phyloP scores from a whole-genome alignment of 2,888 invertebrate species.

The Ophion costatus region DNA sequence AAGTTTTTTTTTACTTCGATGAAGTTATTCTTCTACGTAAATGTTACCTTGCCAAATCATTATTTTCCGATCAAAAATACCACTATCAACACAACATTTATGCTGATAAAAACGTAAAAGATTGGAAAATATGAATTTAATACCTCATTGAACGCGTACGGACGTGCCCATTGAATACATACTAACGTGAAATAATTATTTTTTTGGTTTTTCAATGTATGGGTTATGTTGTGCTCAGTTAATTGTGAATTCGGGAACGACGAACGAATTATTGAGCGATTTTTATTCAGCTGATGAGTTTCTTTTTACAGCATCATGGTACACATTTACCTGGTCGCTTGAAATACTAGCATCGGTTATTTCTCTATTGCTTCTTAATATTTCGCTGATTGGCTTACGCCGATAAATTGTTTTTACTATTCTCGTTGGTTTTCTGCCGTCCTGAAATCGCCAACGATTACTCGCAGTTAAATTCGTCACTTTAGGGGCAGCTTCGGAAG shows the following conservation, averaged over 20 bases:
- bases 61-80: too few species aligned
- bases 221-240: too few species aligned
- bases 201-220: too few species aligned
- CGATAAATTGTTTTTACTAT: slow-evolving; percentile 56
- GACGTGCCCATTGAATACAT: neutral
- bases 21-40: too few species aligned
- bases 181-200: neutral
- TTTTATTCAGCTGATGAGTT: neutral
- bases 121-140: neutral
- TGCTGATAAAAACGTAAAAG: too few species aligned
- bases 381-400: slow-evolving; percentile 38
- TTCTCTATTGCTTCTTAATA: neutral
- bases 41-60: too few species aligned
- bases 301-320: neutral
- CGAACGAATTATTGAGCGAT: neutral
- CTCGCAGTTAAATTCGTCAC: slow-evolving; percentile 40
- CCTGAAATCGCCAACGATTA: slow-evolving; percentile 53
- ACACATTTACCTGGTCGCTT: neutral
- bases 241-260: too few species aligned
- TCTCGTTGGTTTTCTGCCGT: slow-evolving; percentile 40
- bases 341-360: neutral
- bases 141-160: neutral
- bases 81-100: too few species aligned
- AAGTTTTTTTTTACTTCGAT: too few species aligned
- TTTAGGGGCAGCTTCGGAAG: slow-evolving; percentile 20